These are phyloP conservation scores for Stictocephala bisonia DNA, from an alignment of 2,888 invertebrate species.

Conservation along the genomic window DNA sequence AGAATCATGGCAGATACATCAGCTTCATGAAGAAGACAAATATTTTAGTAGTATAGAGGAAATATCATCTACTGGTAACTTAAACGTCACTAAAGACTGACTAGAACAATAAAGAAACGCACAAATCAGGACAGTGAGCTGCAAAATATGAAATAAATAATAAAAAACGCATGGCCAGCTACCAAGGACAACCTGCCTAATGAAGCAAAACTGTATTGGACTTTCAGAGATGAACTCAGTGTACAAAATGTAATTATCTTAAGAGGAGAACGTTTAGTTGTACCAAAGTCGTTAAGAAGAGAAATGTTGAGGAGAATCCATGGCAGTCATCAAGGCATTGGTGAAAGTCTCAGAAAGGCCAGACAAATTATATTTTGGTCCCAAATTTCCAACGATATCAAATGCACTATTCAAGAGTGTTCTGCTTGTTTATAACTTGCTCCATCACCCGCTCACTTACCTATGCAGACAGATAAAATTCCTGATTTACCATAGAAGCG, in stretches of 20 bases:
- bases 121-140: background rate
- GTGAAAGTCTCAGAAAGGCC: background rate
- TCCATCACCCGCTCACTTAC: background rate
- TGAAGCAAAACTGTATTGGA: background rate
- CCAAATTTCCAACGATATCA: background rate
- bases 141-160: background rate
- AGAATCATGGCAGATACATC: background rate
- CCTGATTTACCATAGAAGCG: background rate
- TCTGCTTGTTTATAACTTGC: background rate
- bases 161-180: background rate
- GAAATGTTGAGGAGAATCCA: background rate
- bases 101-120: background rate
- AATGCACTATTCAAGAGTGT: background rate
- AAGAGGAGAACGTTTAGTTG: background rate
- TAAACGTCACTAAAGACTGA: background rate
- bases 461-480: background rate
- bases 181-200: background rate
- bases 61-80: background rate
- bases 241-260: background rate
- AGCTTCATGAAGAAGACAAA: background rate
- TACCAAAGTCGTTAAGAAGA: background rate
- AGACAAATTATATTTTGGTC: background rate
- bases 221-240: background rate
- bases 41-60: background rate
- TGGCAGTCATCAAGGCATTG: no score